These are phyloP conservation scores for Euclidia mi DNA, from an alignment of 2,888 invertebrate genomes.

Conservation along the genomic window DNA sequence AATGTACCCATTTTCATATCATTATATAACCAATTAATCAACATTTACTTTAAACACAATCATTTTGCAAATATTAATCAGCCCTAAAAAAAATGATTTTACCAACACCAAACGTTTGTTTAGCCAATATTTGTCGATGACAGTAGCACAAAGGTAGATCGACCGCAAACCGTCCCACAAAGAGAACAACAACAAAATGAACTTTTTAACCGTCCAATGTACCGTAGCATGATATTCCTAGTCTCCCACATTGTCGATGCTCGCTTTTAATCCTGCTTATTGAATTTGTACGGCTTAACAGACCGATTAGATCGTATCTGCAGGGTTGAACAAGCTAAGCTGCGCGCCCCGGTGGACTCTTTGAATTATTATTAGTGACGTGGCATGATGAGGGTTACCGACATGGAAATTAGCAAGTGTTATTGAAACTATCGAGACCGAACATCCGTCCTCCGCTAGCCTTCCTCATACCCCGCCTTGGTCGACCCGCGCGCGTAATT, in stretches of 20 bases:
- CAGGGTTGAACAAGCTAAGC: conserved; percentile 61
- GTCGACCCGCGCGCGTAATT: conserved; percentile 47
- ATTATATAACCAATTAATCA: too few relatives aligned
- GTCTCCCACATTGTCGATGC: conserved; percentile 47
- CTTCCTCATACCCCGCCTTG: conserved; percentile 4
- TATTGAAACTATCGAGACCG: conserved; percentile 55
- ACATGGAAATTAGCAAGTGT: conserved; percentile 57
- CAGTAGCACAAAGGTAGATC: not conserved
- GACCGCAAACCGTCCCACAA: not conserved
- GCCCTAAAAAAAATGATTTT: too few relatives aligned
- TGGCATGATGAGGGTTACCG: conserved; percentile 54
- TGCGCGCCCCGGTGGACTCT: conserved; percentile 51
- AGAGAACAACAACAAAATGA: not conserved
- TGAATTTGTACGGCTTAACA: conserved; percentile 74
- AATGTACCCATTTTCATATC: too few relatives aligned
- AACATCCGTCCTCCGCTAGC: not conserved
- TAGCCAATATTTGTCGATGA: not conserved
- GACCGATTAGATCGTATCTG: conserved; percentile 69
- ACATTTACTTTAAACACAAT: too few relatives aligned
- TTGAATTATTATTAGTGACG: conserved; percentile 59
- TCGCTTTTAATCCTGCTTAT: conserved; percentile 65
- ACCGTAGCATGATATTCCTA: conserved; percentile 43
- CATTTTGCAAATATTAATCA: too few relatives aligned
- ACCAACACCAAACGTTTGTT: not conserved
- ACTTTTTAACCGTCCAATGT: conserved; percentile 22